phyloP scores from a whole-genome alignment of 2,888 invertebrate genomes.

The Orchesellides sinensis region DNA sequence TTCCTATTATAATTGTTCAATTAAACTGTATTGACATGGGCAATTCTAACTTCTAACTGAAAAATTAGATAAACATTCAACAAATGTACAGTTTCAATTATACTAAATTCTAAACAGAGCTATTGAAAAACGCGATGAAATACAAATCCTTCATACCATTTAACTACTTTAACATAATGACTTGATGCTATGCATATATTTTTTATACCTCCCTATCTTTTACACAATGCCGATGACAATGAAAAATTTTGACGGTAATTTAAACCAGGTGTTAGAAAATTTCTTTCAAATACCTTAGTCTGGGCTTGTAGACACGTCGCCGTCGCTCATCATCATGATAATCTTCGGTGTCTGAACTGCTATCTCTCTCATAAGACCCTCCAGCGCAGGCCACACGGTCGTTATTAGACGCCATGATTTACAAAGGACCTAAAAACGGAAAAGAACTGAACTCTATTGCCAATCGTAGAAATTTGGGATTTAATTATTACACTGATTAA shows the following conservation, averaged over 20 bases:
- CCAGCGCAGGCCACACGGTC: conserved; percentile 45
- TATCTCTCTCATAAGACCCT: conserved; percentile 74
- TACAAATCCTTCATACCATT: no score
- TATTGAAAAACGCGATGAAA: not conserved
- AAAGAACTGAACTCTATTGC: not conserved
- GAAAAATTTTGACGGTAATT: not conserved
- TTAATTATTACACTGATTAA: not conserved
- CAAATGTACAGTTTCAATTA: no score
- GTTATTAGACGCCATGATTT: conserved; percentile 36
- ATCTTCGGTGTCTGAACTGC: conserved; percentile 91
- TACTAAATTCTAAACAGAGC: no score
- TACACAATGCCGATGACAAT: not conserved
- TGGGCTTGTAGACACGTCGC: conserved; percentile 83
- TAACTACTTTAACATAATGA: no score
- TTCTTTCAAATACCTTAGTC: conserved; percentile 82
- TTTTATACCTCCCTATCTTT: not conserved
- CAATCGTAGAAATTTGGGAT: not conserved
- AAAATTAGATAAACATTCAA: no score
- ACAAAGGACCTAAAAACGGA: not conserved
- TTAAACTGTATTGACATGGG: no score
- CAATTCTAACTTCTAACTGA: no score
- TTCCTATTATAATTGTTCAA: no score
- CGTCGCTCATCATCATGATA: conserved; percentile 86
- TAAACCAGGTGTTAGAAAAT: conserved; percentile 26
- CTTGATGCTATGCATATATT: not conserved